Conservation (phyloP, 2,888 invertebrate genomes). For the Aromia moschata region DNA sequence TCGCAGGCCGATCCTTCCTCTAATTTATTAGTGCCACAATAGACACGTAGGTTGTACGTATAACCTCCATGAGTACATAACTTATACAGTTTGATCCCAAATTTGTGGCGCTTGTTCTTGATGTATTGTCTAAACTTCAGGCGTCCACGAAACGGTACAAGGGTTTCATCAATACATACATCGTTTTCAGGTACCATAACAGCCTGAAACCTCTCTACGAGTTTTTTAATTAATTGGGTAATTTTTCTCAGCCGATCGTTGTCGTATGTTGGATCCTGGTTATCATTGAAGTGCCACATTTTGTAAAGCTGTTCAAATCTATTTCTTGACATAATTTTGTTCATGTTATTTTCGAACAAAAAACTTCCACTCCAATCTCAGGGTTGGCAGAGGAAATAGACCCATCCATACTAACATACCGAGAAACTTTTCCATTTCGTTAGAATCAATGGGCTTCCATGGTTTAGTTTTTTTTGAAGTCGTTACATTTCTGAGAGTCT, state of each 20-base stretch:
- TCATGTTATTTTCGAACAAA: not conserved
- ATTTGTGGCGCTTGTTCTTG: slow-evolving; percentile 33
- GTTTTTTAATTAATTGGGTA: too few relatives aligned
- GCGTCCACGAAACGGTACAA: slow-evolving; percentile 37
- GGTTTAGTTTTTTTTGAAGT: slow-evolving; percentile 8
- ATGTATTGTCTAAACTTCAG: slow-evolving; percentile 37
- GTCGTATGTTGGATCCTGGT: not conserved
- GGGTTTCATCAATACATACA: slow-evolving; percentile 43
- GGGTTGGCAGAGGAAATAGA: slow-evolving; percentile 6
- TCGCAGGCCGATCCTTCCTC: slow-evolving; percentile 29
- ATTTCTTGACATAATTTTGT: not conserved
- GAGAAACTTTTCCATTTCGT: slow-evolving; percentile 18
- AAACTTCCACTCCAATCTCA: slow-evolving; percentile 8
- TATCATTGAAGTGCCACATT: not conserved
- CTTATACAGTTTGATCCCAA: slow-evolving; percentile 38
- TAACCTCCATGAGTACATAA: slow-evolving; percentile 34
- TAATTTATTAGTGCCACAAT: slow-evolving; percentile 31
- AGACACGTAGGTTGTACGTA: slow-evolving; percentile 34
- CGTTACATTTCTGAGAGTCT: not conserved
- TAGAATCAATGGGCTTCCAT: slow-evolving; percentile 10
- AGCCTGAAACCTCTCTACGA: slow-evolving; percentile 38
- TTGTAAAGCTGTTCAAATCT: not conserved
- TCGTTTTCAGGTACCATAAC: slow-evolving; percentile 40
- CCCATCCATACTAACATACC: slow-evolving; percentile 16
- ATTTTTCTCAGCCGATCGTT: not conserved